Evolutionary conservation across 2,888 invertebrate species (phyloP).

Genomic region (Stenolophus ochropezus): DNA sequence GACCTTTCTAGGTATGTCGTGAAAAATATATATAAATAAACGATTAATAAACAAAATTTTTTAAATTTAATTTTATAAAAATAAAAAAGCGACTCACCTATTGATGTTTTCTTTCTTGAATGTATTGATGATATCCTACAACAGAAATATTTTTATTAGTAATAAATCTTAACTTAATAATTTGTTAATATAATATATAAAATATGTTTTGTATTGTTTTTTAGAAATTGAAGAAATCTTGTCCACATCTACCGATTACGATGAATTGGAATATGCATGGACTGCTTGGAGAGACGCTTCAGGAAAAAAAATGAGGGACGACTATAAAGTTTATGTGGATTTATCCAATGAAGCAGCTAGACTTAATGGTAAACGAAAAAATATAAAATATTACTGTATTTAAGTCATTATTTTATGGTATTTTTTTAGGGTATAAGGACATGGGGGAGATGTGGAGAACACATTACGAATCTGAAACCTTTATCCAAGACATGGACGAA

Average conservation of each 20-base stretch:
- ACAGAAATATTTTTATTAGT: too few relatives aligned
- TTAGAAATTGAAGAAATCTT: conserved; percentile 71
- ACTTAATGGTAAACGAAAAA: conserved; percentile 72
- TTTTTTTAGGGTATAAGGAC: conserved; percentile 69
- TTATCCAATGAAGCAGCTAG: conserved; percentile 79
- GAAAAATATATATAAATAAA: neutral
- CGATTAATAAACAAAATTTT: neutral
- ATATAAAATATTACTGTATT: conserved; percentile 83
- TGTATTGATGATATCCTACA: too few relatives aligned
- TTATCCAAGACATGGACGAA: conserved; percentile 70
- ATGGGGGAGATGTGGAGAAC: conserved; percentile 71
- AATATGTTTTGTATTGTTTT: conserved; percentile 74
- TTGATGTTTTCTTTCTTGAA: neutral
- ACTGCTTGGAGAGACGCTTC: conserved; percentile 79
- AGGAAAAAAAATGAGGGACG: conserved; percentile 77
- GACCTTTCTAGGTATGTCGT: too few relatives aligned
- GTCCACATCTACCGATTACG: conserved; percentile 75
- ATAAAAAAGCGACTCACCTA: neutral
- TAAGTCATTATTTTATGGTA: too few relatives aligned
- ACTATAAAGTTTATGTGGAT: conserved; percentile 78
- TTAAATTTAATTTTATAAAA: neutral
- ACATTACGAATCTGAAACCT: conserved; percentile 72
- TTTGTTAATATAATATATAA: conserved; percentile 71
- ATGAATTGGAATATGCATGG: conserved; percentile 80
- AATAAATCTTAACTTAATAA: too few relatives aligned